Base-by-base conservation (phyloP, 37 sponge, comb jelly and placozoan species). In the Ianthella basta region DNA sequence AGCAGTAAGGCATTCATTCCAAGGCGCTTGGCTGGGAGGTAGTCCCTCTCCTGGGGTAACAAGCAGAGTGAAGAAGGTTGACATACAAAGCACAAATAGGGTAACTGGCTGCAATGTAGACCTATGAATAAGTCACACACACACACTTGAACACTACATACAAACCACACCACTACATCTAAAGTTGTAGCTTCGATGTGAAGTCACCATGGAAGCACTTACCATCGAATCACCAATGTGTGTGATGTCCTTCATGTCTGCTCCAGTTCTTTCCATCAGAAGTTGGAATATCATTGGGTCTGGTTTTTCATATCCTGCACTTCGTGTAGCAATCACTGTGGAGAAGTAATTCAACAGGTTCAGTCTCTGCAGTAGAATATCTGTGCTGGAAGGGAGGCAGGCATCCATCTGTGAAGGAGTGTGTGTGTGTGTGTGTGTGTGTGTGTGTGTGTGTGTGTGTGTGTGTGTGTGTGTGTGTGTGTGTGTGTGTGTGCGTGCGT, bases 371-470 rank as follows among this genome's bases (percentile, higher is more conserved):
- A n/a, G n/a, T n/a, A n/a, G n/a, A n/a, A 16, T 23, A 66, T 25
- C 25, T 66, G 27, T 15, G 68, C 23, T 24, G 23, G 25, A 38
- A 15, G 99, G 99, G 96, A 97, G 86, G 93, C 95, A 34, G 59
- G 53, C 10, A 53, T 59, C 38, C 29, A 72, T 30, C 6, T 69
- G 70, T 69, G 33, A 13, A 33, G 29, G 34, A 4, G 27, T 69
- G 34, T 30, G 70, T 79, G n/a, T 69, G 70, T 69, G 70, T n/a
- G 4, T 61, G 63, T 14, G 14, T 61, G 4, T 4, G 63, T 4
- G 77, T 13, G 15, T 14, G 14, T 10, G 4, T 61, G 63, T 61
- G 63, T 14, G 63, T 37, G 4, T 23, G 4, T n/a, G n/a, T n/a
- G n/a, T n/a, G n/a, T n/a, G n/a, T n/a, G n/a, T n/a, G n/a, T n/a